Base-by-base conservation (phyloP, 1,140 invertebrate species). In the Trachymyrmex cornetzi region DNA sequence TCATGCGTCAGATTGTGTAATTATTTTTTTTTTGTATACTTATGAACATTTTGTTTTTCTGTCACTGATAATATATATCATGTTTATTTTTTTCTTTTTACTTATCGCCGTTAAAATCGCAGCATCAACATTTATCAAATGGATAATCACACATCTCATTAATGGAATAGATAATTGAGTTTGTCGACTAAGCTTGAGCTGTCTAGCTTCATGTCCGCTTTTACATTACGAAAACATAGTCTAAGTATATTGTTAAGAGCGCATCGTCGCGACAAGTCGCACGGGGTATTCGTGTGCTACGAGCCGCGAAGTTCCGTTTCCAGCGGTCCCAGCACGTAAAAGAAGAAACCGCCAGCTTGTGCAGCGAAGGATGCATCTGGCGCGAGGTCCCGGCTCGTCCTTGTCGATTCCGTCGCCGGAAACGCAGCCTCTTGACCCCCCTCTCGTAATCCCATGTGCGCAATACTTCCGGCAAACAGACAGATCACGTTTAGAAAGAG, bases 361-460 rank as follows among this genome's bases (percentile, higher is more conserved):
- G 92, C 94, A 95, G 86, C 94, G 92, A 94, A 94, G 94, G 94
- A 94, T 95, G 94, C 94, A 95, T 95, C 92, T 94, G 89, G 94
- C 94, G 94, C 94, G 94, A 95, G 94, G 94, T 94, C 94, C 92
- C 89, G 87, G 59, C 77, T 88, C 90, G 94, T 95, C 94, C 94
- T 95, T 95, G 94, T 85, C 87, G 89, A 91, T 92, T 91, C 92
- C 81, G 87, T 88, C 93, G 90, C 86, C 93, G 94, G 93, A 95
- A 95, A 93, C 90, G 91, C 82, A 91, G 86, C 89, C 91, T 91
- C 88, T 90, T 79, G 88, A 75, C 69, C 50, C 75, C 75, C 86
- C 88, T 85, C 82, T 84, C 88, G 87, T 71, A 34, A n/a, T 53
- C 77, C 34, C 44, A 74, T 59, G 81, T 69, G 71, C 88, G 81